A percentile compares a stretch with the other conserved stretches of the same genome.
Conservation (phyloP, 2,113 vertebrate species). For the Oenanthe oenanthe region DNA sequence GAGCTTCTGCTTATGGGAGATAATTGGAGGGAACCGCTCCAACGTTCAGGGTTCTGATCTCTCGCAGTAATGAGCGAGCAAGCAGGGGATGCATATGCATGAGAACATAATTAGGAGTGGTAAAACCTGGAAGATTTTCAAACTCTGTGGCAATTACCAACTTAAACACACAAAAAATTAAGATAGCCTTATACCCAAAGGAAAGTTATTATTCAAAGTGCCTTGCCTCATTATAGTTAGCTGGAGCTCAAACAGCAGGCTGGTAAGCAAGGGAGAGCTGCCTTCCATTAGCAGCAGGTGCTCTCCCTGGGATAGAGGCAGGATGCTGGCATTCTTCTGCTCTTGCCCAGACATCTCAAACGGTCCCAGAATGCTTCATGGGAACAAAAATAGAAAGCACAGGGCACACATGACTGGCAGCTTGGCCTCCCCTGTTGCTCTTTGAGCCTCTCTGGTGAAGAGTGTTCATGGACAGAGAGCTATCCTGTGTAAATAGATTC, state of each 20-base stretch:
- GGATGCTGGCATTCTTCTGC: slow-evolving; percentile 44
- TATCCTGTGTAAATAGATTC: slow-evolving; percentile 58
- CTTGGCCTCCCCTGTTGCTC: slow-evolving; percentile 31
- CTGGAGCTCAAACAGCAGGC: slow-evolving; percentile 21
- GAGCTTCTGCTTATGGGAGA: slow-evolving; percentile 20
- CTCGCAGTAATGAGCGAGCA: slow-evolving; percentile 52
- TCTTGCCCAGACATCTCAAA: not conserved
- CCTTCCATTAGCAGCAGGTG: slow-evolving; percentile 45
- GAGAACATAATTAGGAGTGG: slow-evolving; percentile 77
- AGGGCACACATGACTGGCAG: not conserved
- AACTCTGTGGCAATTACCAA: slow-evolving; percentile 75
- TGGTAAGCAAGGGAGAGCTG: not conserved
- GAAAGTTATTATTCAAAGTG: slow-evolving; percentile 66
- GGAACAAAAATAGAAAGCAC: not conserved
- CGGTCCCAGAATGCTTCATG: not conserved
- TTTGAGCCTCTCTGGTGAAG: slow-evolving; percentile 23
- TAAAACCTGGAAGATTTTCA: slow-evolving; percentile 79
- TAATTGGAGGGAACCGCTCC: slow-evolving; percentile 47
- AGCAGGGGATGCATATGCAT: slow-evolving; percentile 77
- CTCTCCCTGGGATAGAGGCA: not conserved
- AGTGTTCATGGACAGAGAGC: slow-evolving; percentile 12
- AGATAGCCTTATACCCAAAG: slow-evolving; percentile 68
- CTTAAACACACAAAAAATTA: slow-evolving; percentile 66
- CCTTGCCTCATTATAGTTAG: slow-evolving; percentile 62
- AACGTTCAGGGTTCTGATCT: slow-evolving; percentile 55